Percentiles rank a stretch among this genome's conserved stretches.
phyloP scores from a whole-genome alignment of 1,140 invertebrate species.

The Tachypleus tridentatus region DNA sequence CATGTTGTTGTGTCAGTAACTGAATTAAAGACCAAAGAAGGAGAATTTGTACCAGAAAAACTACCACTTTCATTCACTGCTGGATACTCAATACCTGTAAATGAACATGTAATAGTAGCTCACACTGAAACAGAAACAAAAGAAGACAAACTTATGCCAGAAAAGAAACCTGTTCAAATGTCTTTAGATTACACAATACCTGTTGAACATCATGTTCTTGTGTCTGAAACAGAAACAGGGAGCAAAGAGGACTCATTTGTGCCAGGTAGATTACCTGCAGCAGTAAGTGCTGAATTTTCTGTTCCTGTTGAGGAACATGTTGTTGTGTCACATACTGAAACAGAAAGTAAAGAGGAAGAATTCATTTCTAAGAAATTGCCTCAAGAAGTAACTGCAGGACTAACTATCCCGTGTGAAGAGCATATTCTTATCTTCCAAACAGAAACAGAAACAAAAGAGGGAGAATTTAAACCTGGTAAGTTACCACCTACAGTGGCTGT shows the following conservation, averaged over 20 bases:
- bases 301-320: slow-evolving; percentile 16
- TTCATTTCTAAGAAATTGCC: slow-evolving; percentile 8
- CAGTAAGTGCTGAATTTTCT: slow-evolving; percentile 12
- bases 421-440: slow-evolving; percentile 15
- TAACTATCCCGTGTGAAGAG: slow-evolving; percentile 16
- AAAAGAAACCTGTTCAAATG: slow-evolving; percentile 2
- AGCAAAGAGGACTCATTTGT: slow-evolving; percentile 14
- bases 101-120: slow-evolving; percentile 1
- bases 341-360: slow-evolving; percentile 13
- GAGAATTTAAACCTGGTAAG: slow-evolving; percentile 13
- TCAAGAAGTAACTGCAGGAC: slow-evolving; percentile 4
- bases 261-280: slow-evolving; percentile 11
- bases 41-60: slow-evolving; percentile 4
- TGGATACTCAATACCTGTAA: slow-evolving; percentile 3
- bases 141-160: not conserved
- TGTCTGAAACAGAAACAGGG: slow-evolving; percentile 2
- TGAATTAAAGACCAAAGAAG: slow-evolving; percentile 13
- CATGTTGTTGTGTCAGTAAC: slow-evolving; percentile 20
- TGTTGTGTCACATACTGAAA: slow-evolving; percentile 9
- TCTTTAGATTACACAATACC: slow-evolving; percentile 2
- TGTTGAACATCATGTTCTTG: slow-evolving; percentile 8
- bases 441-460: slow-evolving; percentile 20
- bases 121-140: slow-evolving; percentile 8
- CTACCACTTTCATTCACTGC: not conserved
- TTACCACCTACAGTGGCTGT: slow-evolving; percentile 18